Evolutionary conservation across 2,888 invertebrate species (phyloP), one percentile per base, ranked within the genome.

Genomic region (Aporophyla nigra): DNA sequence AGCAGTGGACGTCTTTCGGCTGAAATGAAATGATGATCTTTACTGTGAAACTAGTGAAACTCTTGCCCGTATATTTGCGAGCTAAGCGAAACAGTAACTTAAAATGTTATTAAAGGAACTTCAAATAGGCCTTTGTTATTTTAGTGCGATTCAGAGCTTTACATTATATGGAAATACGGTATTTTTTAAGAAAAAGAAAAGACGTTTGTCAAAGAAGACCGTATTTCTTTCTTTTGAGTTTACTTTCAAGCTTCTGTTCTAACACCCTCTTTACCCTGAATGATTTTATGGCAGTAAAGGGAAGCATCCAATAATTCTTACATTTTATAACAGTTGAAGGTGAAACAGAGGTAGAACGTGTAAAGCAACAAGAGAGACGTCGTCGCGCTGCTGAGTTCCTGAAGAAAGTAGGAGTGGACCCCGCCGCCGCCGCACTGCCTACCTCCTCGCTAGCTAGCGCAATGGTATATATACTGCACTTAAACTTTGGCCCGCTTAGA

Each of bases 341-440:
- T 0, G 93, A 93, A 21, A 79, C 90, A 0, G 93, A 92, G 33
- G 87, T 83, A 88, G 97, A 88, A 93, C 97, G 92, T 82, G 95
- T 80, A 93, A 98, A 93, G 93, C 98, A 98, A 89, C 90, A 97
- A 85, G 98, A 98, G 91, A 95, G 99, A 0, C 98, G 98, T 86
- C 97, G 97, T 46, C 98, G 98, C 87, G 99, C 99, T 0, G 98
- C 98, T 16, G 98, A 98, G 91, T 99, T 99, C 93, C 97, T 98
- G 16, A 97, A 97, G 91, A 96, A 97, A 75, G 96, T 93, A 63
- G 96, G 96, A 33, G 95, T 95, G 2, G 94, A 94, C 80, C 95
- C 96, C 27, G 90, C 91, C 76, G 94, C 94, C 14, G 92, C 91
- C n/a, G 89, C 93, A 0, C 89, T 95, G 73, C 94, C 96, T 27